Percentiles rank a stretch among this genome's conserved stretches.
These are phyloP conservation scores for Tenthredo mesomela DNA, from an alignment of 2,888 invertebrate species.

Conservation along the genomic window DNA sequence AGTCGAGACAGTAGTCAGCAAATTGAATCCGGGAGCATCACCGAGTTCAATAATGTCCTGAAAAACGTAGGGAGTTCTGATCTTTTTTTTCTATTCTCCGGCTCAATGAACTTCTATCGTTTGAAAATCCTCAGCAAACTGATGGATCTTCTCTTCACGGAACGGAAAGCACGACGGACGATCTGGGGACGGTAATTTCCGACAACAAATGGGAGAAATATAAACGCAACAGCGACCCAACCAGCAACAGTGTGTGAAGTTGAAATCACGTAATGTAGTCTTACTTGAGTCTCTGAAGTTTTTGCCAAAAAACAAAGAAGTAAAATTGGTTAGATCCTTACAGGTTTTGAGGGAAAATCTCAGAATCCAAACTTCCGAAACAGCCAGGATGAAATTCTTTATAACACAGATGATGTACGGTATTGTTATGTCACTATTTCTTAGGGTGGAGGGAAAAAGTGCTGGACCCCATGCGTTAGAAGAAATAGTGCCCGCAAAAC, in stretches of 20 bases:
- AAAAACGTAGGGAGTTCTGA: conserved; percentile 56
- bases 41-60: conserved; percentile 64
- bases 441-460: neutral
- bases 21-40: conserved; percentile 59
- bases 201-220: conserved; percentile 68
- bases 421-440: neutral
- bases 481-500: neutral
- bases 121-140: conserved; percentile 3
- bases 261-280: conserved; percentile 22
- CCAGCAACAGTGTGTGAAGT: conserved; percentile 38
- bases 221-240: conserved; percentile 50
- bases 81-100: neutral
- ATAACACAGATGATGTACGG: neutral
- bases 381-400: neutral
- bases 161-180: conserved; percentile 62
- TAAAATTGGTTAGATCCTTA: neutral
- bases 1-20: conserved; percentile 14
- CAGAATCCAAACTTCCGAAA: neutral
- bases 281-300: neutral
- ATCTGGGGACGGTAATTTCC: conserved; percentile 63
- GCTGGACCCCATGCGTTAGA: neutral
- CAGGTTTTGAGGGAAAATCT: conserved; percentile 26
- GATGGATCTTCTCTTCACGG: conserved; percentile 51
- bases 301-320: neutral
- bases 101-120: neutral